Conservation (phyloP, 2,797 vertebrate species). For the Mormyrops boulengeri region DNA sequence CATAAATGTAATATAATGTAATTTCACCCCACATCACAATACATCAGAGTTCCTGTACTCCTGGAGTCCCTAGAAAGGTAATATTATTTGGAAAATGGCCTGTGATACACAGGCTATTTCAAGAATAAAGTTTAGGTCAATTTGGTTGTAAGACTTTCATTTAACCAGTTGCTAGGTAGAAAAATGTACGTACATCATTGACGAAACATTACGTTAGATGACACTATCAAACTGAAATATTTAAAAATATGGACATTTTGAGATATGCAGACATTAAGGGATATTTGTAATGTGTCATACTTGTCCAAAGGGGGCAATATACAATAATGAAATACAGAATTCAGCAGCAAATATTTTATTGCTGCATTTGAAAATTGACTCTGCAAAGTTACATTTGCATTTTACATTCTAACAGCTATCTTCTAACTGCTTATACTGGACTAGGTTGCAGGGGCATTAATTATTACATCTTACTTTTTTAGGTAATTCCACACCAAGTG, state of each 20-base stretch:
- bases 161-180: not conserved
- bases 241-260: not conserved
- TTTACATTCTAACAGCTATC: not conserved
- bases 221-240: not conserved
- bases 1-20: slow-evolving; percentile 1
- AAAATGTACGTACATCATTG: not conserved
- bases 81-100: not conserved
- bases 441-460: not conserved
- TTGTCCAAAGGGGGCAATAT: not conserved
- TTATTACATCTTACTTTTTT: not conserved
- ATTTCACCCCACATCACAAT: not conserved
- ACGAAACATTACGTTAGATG: not conserved
- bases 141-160: not conserved
- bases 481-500: not conserved
- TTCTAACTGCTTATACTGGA: not conserved
- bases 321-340: not conserved
- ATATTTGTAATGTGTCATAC: not conserved
- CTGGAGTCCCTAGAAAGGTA: not conserved
- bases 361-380: not conserved
- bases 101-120: not conserved
- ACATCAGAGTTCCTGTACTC: not conserved
- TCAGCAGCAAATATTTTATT: not conserved
- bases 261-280: not conserved
- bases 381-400: not conserved
- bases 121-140: not conserved